Evolutionary conservation across 2,797 vertebrate species (phyloP).

Genomic region (Eremophila alpestris): DNA sequence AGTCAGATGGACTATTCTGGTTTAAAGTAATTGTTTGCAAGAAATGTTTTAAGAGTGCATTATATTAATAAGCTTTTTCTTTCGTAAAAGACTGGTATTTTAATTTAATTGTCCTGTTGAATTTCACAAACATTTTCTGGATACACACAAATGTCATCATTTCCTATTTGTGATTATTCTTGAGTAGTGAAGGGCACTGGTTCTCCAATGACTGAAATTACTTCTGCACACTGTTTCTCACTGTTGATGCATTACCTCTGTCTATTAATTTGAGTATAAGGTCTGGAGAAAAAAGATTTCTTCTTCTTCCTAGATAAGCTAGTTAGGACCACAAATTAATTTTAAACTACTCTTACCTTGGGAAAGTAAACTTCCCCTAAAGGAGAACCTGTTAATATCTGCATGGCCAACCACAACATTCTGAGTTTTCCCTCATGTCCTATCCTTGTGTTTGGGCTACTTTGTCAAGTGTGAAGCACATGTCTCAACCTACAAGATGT

Average conservation of each 20-base stretch:
- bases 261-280: neutral
- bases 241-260: neutral
- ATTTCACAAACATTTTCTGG: neutral
- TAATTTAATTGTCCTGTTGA: neutral
- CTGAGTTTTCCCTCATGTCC: neutral
- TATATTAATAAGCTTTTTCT: neutral
- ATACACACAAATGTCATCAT: neutral
- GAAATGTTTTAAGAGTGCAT: neutral
- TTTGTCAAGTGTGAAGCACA: neutral
- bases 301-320: neutral
- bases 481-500: neutral
- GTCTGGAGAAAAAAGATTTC: neutral
- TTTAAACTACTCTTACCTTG: neutral
- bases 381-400: neutral
- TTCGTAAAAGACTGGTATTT: neutral
- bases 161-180: neutral
- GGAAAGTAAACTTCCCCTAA: neutral
- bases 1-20: neutral
- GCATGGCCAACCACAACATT: neutral
- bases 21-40: neutral
- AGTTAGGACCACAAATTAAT: neutral
- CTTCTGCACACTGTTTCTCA: neutral
- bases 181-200: neutral
- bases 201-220: neutral
- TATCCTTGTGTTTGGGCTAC: neutral